Evolutionary conservation across 2,888 invertebrate species (phyloP).

Genomic region (Cartodere bifasciata): DNA sequence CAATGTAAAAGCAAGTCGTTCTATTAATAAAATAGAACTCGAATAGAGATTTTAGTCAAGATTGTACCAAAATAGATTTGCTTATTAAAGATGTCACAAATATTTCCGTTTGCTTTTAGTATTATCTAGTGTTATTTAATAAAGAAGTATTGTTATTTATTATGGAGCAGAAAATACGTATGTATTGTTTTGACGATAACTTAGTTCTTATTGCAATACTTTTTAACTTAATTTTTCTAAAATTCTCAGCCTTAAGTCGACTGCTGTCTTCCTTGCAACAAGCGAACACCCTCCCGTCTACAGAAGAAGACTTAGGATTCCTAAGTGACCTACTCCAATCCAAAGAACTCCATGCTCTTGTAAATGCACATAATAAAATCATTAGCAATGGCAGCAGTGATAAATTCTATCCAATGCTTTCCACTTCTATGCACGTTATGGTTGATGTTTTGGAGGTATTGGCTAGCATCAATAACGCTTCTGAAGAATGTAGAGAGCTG

Average conservation of each 20-base stretch:
- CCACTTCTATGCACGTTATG: slow-evolving; percentile 68
- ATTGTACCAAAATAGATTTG: no score
- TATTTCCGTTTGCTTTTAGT: no score
- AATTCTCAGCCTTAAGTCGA: slow-evolving; percentile 59
- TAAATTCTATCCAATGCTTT: slow-evolving; percentile 69
- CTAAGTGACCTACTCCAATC: slow-evolving; percentile 73
- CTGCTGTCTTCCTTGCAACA: slow-evolving; percentile 73
- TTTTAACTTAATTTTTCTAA: slow-evolving; percentile 2
- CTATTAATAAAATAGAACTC: no score
- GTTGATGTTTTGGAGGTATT: slow-evolving; percentile 70
- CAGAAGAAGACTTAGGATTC: slow-evolving; percentile 79
- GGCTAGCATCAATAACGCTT: slow-evolving; percentile 49
- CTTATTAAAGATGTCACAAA: no score
- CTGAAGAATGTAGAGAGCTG: slow-evolving; percentile 68
- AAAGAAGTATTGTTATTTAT: no score
- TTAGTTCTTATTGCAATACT: no score
- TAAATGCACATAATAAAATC: slow-evolving; percentile 84
- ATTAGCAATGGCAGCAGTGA: slow-evolving; percentile 74
- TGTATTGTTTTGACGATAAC: slow-evolving; percentile 5
- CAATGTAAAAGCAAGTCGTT: no score
- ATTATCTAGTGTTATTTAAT: no score
- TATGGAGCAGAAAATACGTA: no score
- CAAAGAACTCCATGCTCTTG: slow-evolving; percentile 77
- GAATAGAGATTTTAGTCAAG: no score
- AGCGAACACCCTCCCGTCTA: slow-evolving; percentile 54